These are phyloP conservation scores for Vandiemenella viatica DNA, from an alignment of 2,888 invertebrate genomes.

Conservation along the genomic window DNA sequence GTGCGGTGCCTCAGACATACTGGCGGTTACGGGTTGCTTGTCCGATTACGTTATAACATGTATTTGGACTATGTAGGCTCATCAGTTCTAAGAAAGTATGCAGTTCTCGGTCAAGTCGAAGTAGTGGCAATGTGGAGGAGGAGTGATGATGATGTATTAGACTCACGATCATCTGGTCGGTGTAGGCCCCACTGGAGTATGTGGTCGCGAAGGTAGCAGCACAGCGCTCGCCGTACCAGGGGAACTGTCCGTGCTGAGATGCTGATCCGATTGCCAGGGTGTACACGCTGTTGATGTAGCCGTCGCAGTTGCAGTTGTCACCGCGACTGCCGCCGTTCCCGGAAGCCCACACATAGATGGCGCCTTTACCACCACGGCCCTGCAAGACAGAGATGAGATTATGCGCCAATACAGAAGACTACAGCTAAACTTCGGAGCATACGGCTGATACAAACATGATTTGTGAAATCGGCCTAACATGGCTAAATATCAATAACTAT, in stretches of 20 bases:
- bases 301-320: constrained; percentile 88
- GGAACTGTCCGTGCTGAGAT: constrained; percentile 63
- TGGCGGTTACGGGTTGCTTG: too few relatives aligned
- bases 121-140: background rate
- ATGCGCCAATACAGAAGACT: too few relatives aligned
- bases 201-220: constrained; percentile 77
- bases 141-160: constrained; percentile 1
- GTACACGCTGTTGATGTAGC: constrained; percentile 69
- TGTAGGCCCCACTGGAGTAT: constrained; percentile 73
- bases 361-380: constrained; percentile 62
- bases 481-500: too few relatives aligned
- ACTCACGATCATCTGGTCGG: constrained; percentile 77
- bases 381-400: too few relatives aligned
- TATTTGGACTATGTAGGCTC: too few relatives aligned
- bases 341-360: constrained; percentile 83
- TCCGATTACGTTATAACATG: too few relatives aligned
- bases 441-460: too few relatives aligned
- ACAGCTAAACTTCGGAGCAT: too few relatives aligned
- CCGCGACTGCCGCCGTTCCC: constrained; percentile 73
- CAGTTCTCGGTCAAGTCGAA: too few relatives aligned
- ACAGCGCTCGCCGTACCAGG: constrained; percentile 86
- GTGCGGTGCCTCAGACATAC: too few relatives aligned
- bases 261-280: constrained; percentile 80
- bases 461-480: too few relatives aligned
- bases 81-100: too few relatives aligned